Evolutionary conservation across 2,113 vertebrate species (phyloP), one percentile per base, ranked within the genome.

Genomic region (Caloenas nicobarica): DNA sequence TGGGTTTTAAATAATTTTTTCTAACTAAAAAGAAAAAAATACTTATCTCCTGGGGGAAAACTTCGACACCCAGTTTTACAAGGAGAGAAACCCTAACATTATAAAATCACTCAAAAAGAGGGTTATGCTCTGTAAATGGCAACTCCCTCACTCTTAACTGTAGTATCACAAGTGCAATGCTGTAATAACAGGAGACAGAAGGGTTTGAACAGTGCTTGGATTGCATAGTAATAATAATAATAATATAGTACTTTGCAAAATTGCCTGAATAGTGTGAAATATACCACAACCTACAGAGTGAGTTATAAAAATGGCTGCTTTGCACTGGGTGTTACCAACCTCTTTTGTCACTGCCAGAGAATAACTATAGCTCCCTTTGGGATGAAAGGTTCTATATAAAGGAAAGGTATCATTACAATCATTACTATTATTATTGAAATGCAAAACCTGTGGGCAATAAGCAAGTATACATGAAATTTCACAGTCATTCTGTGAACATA

Each of bases 401-500:
- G 89, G 82, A 91, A 91, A 95, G 96, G 89, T 95, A 92, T 97
- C 95, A 97, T 97, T 97, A 97, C 90, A 96, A 97, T 97, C 95
- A 96, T 97, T 96, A 97, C 96, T 96, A 95, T 97, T 97, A 97
- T 97, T 97, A 97, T 96, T 96, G 96, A 96, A 97, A 97, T 96
- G 93, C 85, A 97, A 96, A 97, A 97, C 91, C 79, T 89, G 80
- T 85, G 94, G 94, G 94, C 96, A 97, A 96, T 95, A 96, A 97
- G 96, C 91, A 40, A 53, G 92, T 94, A 95, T 96, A 97, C 36
- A 95, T 96, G 93, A 96, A 95, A 97, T 96, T 93, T 96, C 95
- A 93, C 93, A 95, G 93, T 33, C 89, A 91, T 83, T 87, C 74
- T 54, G 46, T 58, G 72, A 96, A 93, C 1, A 5, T 78, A 92